phyloP scores from a whole-genome alignment of 2,888 invertebrate species.

The Pristionchus japonicus region DNA sequence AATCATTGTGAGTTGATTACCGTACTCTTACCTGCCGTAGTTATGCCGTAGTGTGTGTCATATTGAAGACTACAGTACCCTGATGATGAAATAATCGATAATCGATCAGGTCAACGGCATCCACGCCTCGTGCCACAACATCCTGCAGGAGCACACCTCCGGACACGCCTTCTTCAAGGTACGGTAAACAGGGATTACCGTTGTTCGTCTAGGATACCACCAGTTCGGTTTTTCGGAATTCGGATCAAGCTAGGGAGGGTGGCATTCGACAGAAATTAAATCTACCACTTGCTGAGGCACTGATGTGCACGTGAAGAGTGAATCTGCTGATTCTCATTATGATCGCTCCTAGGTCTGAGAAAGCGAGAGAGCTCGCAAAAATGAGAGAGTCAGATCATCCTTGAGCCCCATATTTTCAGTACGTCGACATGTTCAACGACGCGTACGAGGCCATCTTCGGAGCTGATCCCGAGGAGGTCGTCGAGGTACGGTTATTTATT shows the following conservation, averaged over 20 bases:
- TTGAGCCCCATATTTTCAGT: background rate
- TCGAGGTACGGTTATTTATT: background rate
- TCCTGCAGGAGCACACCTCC: conserved; percentile 57
- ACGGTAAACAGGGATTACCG: background rate
- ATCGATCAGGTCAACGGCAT: conserved; percentile 54
- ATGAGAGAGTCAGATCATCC: background rate
- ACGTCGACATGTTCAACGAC: conserved; percentile 2
- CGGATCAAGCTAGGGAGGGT: background rate
- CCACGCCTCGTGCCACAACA: conserved; percentile 67
- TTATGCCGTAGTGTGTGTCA: background rate
- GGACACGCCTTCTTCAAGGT: conserved; percentile 61
- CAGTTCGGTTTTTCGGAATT: background rate
- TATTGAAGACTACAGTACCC: background rate
- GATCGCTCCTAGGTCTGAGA: background rate
- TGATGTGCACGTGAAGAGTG: too few species aligned
- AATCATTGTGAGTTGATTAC: conserved; percentile 56
- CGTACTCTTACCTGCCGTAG: background rate
- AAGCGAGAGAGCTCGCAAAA: too few species aligned
- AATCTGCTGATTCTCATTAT: background rate
- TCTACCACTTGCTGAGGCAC: too few species aligned
- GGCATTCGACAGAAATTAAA: too few species aligned
- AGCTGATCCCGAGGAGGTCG: background rate
- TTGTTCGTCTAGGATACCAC: background rate
- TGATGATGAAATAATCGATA: background rate
- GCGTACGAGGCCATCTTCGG: conserved; percentile 6